Conservation (phyloP, 2,113 vertebrate genomes). For the Rhabdornis inornatus region DNA sequence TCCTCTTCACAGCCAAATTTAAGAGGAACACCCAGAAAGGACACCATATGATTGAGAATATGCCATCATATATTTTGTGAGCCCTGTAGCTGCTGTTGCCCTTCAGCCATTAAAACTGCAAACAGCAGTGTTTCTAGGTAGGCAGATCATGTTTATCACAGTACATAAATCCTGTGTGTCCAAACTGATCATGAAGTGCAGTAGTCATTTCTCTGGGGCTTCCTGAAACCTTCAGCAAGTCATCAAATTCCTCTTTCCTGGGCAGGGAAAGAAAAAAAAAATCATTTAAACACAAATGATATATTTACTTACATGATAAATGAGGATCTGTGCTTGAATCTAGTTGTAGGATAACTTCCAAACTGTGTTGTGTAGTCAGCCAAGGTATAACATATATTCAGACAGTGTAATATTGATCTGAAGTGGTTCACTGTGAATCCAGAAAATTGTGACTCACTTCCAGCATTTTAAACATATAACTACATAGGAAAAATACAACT, state of each 20-base stretch:
- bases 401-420: neutral
- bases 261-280: neutral
- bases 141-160: neutral
- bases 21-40: neutral
- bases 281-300: neutral
- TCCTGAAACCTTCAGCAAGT: neutral
- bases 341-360: constrained; percentile 1
- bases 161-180: neutral
- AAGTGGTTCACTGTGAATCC: neutral
- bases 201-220: neutral
- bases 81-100: neutral
- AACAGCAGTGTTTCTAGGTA: neutral
- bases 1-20: neutral
- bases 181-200: neutral
- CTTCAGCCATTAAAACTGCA: neutral
- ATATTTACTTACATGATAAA: neutral
- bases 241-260: neutral
- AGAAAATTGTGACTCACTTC: neutral
- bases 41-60: neutral
- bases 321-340: neutral
- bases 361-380: neutral
- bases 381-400: neutral
- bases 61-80: neutral
- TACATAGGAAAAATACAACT: neutral
- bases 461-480: neutral